Evolutionary conservation across 2,797 vertebrate genomes (phyloP).

Genomic region (Jordanella pulchra): DNA sequence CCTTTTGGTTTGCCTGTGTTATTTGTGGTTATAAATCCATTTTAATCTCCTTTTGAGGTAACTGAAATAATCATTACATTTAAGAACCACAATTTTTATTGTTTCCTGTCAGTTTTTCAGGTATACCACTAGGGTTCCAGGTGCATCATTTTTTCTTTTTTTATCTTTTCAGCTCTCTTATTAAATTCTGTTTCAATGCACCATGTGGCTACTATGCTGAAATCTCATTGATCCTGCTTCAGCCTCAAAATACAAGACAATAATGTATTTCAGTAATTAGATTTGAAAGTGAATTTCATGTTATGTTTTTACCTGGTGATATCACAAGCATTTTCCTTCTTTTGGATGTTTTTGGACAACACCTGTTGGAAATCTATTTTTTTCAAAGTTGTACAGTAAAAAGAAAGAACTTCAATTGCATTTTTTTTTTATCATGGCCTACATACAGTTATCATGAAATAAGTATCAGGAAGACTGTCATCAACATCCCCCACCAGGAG

Average conservation of each 20-base stretch:
- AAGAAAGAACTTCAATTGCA: no score
- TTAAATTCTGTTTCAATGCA: not conserved
- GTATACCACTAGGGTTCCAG: not conserved
- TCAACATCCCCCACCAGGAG: not conserved
- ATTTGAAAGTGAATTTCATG: not conserved
- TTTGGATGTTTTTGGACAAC: not conserved
- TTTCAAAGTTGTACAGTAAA: no score
- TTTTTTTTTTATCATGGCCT: no score
- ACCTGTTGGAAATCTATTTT: not conserved
- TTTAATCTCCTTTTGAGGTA: not conserved
- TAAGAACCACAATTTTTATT: not conserved
- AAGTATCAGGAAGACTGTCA: not conserved
- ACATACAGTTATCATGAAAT: not conserved
- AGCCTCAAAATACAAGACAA: not conserved
- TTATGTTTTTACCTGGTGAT: not conserved
- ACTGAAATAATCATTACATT: not conserved
- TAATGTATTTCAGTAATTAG: not conserved
- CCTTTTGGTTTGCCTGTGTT: not conserved
- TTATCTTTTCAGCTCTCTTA: not conserved
- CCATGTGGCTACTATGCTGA: not conserved
- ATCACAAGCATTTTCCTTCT: no score
- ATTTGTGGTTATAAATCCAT: not conserved
- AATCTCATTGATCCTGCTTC: not conserved
- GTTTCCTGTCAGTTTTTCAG: no score
- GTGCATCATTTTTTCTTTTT: not conserved